Base-by-base conservation (phyloP, 2,113 vertebrate genomes). In the Amblyornis subalaris region DNA sequence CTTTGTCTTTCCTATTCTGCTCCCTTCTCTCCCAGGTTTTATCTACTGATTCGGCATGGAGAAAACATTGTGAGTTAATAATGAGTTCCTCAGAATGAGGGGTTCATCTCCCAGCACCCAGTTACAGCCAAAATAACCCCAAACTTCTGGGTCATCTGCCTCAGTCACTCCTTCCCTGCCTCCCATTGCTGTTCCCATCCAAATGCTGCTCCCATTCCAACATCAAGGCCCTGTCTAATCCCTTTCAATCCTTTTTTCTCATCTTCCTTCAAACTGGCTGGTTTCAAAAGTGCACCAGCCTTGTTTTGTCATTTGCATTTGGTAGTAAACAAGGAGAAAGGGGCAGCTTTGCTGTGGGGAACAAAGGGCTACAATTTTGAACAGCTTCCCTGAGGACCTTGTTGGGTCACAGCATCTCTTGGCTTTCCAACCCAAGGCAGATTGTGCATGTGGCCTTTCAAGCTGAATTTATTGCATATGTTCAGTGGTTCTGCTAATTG, bases 391-490 rank as follows among this genome's bases (percentile, higher is more conserved):
- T 60, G 74, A 1, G 14, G 90, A 83, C 35, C 73, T 93, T 83
- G 47, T 93, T 95, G 92, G 91, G 93, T 96, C 87, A 88, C 82
- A 94, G 87, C 92, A 45, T 88, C 86, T 90, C 93, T 92, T 94
- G 94, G 90, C 76, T 95, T 96, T 90, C 76, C 88, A 86, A 96
- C 95, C 95, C 85, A 96, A 96, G 93, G 96, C 96, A 93, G 81
- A 94, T 86, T 97, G 92, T 95, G 88, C 95, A 93, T 94, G 93
- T 94, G 94, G 94, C 81, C 93, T 96, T 97, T 97, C 97, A 96
- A 94, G 85, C 94, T 93, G 94, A 97, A 97, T 97, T 97, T 96
- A 96, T 74, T 97, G 93, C 88, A 80, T 74, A 78, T 94, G 92
- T 64, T 97, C 96, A 97, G 60, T 94, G 88, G 78, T 92, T 96